These are phyloP conservation scores for Notiomystis cincta DNA, from an alignment of 2,113 vertebrate species.

Conservation along the genomic window DNA sequence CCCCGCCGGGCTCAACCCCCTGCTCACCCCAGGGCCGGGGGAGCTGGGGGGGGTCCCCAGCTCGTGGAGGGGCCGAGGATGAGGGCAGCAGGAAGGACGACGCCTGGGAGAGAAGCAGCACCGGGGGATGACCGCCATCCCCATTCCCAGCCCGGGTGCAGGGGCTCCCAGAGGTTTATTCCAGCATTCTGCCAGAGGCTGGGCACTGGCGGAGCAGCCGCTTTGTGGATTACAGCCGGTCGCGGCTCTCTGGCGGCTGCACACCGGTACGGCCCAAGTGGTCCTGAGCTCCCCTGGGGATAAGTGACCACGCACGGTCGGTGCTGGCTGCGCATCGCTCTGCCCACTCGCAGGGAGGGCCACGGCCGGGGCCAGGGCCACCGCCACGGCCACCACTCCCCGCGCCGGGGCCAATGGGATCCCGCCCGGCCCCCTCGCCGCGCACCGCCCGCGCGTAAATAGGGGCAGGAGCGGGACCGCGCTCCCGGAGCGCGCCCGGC, in stretches of 20 bases:
- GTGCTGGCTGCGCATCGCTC: neutral
- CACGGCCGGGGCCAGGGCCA: neutral
- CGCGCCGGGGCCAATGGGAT: constrained; percentile 43
- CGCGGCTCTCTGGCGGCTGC: neutral
- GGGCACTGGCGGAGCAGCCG: neutral
- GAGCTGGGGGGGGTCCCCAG: neutral
- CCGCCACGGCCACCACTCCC: constrained; percentile 17
- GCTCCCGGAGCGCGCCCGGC: neutral
- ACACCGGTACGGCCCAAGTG: neutral
- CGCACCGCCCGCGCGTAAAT: constrained; percentile 47
- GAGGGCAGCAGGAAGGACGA: neutral
- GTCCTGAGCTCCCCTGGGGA: neutral
- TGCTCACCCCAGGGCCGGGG: fast-evolving
- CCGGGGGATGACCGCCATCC: neutral
- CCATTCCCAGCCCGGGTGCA: neutral
- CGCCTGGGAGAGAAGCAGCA: neutral
- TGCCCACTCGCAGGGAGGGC: neutral
- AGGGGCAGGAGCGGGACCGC: neutral
- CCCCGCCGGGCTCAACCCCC: neutral
- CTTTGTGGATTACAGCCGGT: neutral
- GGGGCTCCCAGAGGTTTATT: neutral
- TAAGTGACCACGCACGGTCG: neutral
- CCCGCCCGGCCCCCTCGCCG: neutral
- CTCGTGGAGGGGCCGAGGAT: neutral
- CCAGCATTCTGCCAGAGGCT: neutral